Percentiles rank a stretch among this genome's conserved stretches.
Evolutionary conservation across 2,113 vertebrate species (phyloP).

Genomic region (Halcyon malimbica): DNA sequence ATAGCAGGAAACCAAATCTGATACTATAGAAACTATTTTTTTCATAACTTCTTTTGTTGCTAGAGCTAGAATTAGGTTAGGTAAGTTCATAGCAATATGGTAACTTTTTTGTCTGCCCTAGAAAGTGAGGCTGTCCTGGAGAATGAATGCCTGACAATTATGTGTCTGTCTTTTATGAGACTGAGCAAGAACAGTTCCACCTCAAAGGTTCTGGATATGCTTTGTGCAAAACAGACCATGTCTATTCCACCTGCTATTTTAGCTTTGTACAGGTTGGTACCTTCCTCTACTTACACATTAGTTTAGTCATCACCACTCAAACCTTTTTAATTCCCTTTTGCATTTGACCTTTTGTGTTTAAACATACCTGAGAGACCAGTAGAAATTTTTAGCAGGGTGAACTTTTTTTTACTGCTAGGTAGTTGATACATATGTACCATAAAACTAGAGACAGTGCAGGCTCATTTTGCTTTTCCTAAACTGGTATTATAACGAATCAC

Average conservation of each 20-base stretch:
- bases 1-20: not conserved
- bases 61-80: not conserved
- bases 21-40: not conserved
- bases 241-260: not conserved
- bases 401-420: not conserved
- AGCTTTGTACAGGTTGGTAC: not conserved
- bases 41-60: not conserved
- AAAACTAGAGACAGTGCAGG: not conserved
- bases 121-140: not conserved
- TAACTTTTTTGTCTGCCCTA: not conserved
- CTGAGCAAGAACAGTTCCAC: not conserved
- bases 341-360: not conserved
- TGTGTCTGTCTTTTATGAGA: not conserved
- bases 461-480: not conserved
- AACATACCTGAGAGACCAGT: not conserved
- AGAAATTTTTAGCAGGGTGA: not conserved
- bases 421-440: not conserved
- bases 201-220: not conserved
- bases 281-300: not conserved
- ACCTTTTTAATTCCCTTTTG: not conserved
- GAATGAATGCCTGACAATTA: not conserved
- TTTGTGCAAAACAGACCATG: not conserved
- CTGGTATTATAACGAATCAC: not conserved
- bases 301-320: not conserved
- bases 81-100: not conserved